Conservation (phyloP, 2,797 vertebrate species). For the Falco cherrug region DNA sequence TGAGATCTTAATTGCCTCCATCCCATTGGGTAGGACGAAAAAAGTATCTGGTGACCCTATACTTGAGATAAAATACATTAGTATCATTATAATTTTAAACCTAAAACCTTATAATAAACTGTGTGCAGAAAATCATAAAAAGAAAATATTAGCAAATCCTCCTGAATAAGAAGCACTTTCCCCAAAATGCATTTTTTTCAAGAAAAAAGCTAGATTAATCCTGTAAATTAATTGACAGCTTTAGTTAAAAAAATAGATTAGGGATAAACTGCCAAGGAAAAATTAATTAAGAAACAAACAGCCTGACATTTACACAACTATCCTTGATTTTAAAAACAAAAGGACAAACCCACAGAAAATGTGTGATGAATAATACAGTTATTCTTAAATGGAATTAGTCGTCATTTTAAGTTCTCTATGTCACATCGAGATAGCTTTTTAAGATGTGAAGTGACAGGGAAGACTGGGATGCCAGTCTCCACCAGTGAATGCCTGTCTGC, state of each 20-base stretch:
- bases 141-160: neutral
- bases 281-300: neutral
- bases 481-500: neutral
- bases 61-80: neutral
- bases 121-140: neutral
- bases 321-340: neutral
- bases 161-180: neutral
- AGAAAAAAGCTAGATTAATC: neutral
- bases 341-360: neutral
- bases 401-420: neutral
- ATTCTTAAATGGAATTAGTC: constrained; percentile 6
- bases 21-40: neutral
- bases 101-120: neutral
- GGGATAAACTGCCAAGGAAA: neutral
- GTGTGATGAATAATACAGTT: neutral
- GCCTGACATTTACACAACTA: neutral
- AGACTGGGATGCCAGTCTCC: neutral
- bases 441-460: neutral
- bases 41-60: neutral
- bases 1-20: neutral
- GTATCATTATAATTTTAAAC: neutral
- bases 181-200: neutral
- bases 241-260: neutral
- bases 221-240: neutral
- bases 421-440: neutral